Conservation (phyloP, 1,140 invertebrate species). For the Arctopsyche grandis region DNA sequence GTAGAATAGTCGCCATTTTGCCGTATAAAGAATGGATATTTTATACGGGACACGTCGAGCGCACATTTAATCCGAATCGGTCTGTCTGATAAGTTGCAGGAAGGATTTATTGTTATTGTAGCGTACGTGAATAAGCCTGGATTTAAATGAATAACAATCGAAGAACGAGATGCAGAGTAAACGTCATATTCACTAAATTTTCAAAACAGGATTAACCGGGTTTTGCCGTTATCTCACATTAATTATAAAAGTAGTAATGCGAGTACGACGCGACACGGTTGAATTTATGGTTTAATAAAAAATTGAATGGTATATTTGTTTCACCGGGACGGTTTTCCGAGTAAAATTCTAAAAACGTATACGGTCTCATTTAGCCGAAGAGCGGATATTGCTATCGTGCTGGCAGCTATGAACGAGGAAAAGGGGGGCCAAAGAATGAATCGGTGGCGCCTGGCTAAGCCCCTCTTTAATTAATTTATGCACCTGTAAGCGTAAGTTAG, state of each 20-base stretch:
- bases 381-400: conserved; percentile 22
- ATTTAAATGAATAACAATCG: neutral
- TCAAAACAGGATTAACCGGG: too few relatives aligned
- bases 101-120: neutral
- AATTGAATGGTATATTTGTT: too few relatives aligned
- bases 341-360: neutral
- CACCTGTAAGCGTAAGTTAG: neutral
- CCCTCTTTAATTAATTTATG: conserved; percentile 21
- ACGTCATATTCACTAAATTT: neutral
- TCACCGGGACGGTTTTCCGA: too few relatives aligned
- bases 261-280: too few relatives aligned
- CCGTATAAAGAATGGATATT: neutral
- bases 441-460: neutral
- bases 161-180: neutral
- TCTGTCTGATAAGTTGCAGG: too few relatives aligned
- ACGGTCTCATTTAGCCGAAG: conserved; percentile 6
- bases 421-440: neutral
- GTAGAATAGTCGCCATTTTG: neutral
- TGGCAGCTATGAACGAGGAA: neutral
- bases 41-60: neutral
- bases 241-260: too few relatives aligned
- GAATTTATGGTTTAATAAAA: too few relatives aligned
- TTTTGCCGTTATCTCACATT: too few relatives aligned
- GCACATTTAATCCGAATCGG: too few relatives aligned
- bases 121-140: neutral